Evolutionary conservation across 1,140 invertebrate species (phyloP).

Genomic region (Aphelenchoides fujianensis): DNA sequence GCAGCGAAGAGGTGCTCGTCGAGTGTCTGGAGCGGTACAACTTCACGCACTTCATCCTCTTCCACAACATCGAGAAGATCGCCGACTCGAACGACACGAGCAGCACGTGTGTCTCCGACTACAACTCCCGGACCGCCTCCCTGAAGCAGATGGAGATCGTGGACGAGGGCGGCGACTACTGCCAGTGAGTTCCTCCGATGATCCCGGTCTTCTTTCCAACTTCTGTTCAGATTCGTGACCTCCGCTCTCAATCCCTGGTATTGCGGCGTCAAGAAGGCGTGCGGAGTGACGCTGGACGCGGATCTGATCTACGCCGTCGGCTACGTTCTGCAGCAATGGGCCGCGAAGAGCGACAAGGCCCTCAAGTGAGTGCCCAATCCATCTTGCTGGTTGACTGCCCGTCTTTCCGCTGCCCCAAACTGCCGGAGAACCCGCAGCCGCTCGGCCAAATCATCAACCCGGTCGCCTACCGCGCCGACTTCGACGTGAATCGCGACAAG

Average conservation of each 20-base stretch:
- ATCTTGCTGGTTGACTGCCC: not conserved
- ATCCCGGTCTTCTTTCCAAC: too few species aligned
- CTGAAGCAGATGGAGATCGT: not conserved
- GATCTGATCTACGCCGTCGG: constrained; percentile 5
- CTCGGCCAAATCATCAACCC: not conserved
- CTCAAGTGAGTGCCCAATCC: not conserved
- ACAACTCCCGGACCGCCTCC: not conserved
- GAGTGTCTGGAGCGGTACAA: not conserved
- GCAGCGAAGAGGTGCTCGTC: not conserved
- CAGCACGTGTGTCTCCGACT: not conserved
- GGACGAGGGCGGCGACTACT: not conserved
- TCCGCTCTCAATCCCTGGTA: not conserved
- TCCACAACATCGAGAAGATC: not conserved
- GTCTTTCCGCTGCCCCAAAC: not conserved
- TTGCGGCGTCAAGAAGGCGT: not conserved
- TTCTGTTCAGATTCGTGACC: not conserved
- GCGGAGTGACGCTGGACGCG: constrained; percentile 5
- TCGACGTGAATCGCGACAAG: not conserved
- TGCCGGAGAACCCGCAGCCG: not conserved
- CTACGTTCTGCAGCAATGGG: not conserved
- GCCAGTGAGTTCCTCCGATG: not conserved
- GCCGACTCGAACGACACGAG: not conserved
- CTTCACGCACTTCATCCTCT: not conserved
- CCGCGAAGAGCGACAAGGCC: not conserved
- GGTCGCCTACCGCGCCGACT: not conserved